These are phyloP conservation scores for Macroglossus sobrinus DNA, from an alignment of 2,113 vertebrate species.

Conservation along the genomic window DNA sequence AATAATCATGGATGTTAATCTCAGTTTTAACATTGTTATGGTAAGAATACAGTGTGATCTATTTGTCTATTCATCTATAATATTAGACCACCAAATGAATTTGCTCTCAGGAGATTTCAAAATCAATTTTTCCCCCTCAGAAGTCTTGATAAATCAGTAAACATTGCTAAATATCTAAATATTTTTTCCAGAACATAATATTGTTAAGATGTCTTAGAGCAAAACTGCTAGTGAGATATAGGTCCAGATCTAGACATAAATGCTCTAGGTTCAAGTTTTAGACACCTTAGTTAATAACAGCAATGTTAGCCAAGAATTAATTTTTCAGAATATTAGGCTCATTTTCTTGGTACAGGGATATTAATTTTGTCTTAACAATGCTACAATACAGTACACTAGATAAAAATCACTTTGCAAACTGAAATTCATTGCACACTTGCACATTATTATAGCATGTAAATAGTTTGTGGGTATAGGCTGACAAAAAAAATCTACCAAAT, in stretches of 20 bases:
- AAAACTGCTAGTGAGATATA: neutral
- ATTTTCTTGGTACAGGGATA: neutral
- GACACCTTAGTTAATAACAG: neutral
- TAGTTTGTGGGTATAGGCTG: neutral
- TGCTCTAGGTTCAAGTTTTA: neutral
- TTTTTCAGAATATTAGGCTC: neutral
- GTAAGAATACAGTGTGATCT: neutral
- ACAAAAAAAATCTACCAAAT: neutral
- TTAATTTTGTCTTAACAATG: constrained; percentile 51
- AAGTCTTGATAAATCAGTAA: neutral
- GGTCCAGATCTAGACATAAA: neutral
- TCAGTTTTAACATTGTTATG: neutral
- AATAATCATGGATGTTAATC: neutral
- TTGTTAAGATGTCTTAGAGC: neutral
- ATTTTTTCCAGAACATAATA: neutral
- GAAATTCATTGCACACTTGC: neutral
- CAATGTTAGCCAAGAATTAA: neutral
- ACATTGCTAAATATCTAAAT: neutral
- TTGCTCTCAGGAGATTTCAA: neutral
- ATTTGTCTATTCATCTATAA: neutral
- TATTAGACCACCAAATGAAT: neutral
- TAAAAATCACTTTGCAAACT: neutral
- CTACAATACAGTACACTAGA: neutral
- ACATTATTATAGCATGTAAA: neutral
- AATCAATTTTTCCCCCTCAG: neutral